Base-by-base conservation (phyloP, 2,888 invertebrate genomes). In the Nephrotoma guestfalica region DNA sequence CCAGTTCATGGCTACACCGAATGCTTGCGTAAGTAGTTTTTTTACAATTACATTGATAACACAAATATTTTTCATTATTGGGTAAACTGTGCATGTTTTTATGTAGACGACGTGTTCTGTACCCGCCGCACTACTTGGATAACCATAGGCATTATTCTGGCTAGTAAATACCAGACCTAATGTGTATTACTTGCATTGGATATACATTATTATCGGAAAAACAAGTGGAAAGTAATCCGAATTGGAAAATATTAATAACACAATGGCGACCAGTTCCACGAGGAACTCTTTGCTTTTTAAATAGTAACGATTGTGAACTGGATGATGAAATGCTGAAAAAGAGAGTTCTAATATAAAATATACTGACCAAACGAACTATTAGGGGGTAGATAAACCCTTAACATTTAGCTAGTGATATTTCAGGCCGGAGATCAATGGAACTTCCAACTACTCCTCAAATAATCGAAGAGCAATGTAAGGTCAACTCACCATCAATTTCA, bases 321-420 rank as follows among this genome's bases (percentile, higher is more conserved):
- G 91, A 91, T 88, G 93, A 93, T 88, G 92, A 93, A 86, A 92
- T 93, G 85, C 88, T 91, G 87, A 95, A 94, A 91, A 95, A 93
- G 94, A 89, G 93, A 95, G 88, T 94, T 93, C 88, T 97, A 97
- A 90, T 97, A 97, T 90, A 95, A 94, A 91, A 94, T 95, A 86
- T 97, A 97, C 91, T 93, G 95, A 88, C 97, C 97, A 9, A 93
- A 96, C 90, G 97, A 97, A 92, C 97, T 97, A 86, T 91, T 97
- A 88, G 91, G 92, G 87, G 93, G 93, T 86, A 94, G 94, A 94
- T 89, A 94, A 94, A 90, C 94, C 94, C 89, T 91, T 94, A 86
- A 90, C 92, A 45, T 94, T 94, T 93, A 84, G 93, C 94, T 88
- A 94, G 93, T 91, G 94, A 94, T 89, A 94, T 94, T 90, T 90